phyloP scores from a whole-genome alignment of 2,113 vertebrate genomes.

The Ornithorhynchus anatinus region DNA sequence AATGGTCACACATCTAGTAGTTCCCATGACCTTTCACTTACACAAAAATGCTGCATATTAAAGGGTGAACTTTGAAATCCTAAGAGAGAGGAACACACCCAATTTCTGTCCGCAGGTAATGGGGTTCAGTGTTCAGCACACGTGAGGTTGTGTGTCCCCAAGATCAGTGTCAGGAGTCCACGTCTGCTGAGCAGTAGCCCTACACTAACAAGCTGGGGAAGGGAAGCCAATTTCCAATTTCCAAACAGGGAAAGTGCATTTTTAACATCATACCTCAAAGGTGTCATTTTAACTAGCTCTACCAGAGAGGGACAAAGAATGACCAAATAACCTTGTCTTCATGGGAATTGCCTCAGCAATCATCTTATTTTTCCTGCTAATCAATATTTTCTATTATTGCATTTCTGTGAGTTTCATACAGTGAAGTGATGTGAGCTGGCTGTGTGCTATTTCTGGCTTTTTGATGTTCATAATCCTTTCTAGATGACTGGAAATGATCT shows the following conservation, averaged over 20 bases:
- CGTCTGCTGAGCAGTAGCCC: background rate
- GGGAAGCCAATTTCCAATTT: background rate
- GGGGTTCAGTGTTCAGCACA: background rate
- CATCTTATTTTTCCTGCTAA: background rate
- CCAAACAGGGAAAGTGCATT: background rate
- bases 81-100: too few species aligned
- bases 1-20: background rate
- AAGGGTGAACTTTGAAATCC: background rate
- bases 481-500: conserved; percentile 34
- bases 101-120: background rate
- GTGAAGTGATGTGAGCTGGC: background rate
- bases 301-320: background rate
- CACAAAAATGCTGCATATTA: background rate
- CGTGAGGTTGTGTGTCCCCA: background rate
- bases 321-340: background rate
- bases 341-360: background rate
- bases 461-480: background rate
- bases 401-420: background rate
- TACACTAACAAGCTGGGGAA: background rate
- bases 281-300: background rate
- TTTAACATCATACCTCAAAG: background rate
- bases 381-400: background rate
- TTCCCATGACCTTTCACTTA: background rate
- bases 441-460: conserved; percentile 5
- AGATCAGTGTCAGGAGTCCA: background rate